phyloP scores from a whole-genome alignment of 2,888 invertebrate genomes.

The Oligia strigilis region DNA sequence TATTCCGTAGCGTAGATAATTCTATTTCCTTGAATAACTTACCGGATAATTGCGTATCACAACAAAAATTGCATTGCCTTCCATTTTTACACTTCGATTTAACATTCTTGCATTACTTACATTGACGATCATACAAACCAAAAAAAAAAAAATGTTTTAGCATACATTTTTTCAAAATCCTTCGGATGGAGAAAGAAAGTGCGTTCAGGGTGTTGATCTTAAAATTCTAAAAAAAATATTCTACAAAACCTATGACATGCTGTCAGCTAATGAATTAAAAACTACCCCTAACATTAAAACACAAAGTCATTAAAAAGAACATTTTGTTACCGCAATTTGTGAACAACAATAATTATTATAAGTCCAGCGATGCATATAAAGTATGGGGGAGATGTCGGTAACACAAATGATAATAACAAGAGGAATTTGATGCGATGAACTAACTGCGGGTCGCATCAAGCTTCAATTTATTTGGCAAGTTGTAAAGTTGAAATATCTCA shows the following conservation, averaged over 20 bases:
- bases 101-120: too few species aligned
- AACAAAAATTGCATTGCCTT: too few species aligned
- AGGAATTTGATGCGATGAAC: slow-evolving; percentile 1
- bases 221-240: background rate
- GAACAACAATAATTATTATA: slow-evolving; percentile 8
- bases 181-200: too few species aligned
- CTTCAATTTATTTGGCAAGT: background rate
- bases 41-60: too few species aligned
- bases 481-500: too few species aligned
- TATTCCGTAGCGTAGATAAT: too few species aligned
- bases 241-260: background rate
- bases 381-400: slow-evolving; percentile 16
- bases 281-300: slow-evolving; percentile 24
- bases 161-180: too few species aligned
- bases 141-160: too few species aligned
- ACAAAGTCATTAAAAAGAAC: slow-evolving; percentile 29
- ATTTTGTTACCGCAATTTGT: slow-evolving; percentile 29
- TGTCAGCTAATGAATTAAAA: slow-evolving; percentile 15
- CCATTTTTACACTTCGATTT: too few species aligned
- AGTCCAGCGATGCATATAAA: slow-evolving; percentile 13
- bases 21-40: too few species aligned
- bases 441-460: background rate
- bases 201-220: background rate
- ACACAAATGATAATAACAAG: slow-evolving; percentile 5
- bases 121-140: too few species aligned